Base-by-base conservation (phyloP, 37 sponge, comb jelly and placozoan genomes). In the Ephydatia muelleri region DNA sequence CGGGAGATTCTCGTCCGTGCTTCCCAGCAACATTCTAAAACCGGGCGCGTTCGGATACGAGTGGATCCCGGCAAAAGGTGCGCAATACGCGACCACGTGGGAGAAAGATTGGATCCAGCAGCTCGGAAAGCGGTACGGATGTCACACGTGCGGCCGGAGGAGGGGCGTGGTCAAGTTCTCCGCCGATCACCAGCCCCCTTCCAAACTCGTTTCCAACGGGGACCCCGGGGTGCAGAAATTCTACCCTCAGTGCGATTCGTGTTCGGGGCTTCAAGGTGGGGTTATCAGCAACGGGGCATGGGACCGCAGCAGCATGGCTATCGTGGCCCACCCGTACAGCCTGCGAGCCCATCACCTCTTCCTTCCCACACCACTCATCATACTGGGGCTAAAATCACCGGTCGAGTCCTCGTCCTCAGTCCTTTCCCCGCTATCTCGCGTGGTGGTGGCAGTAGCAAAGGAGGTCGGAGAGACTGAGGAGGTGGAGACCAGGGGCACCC, bases 161-260 rank as follows among this genome's bases (percentile, higher is more conserved):
- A 37, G 49, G 37, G 64, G 34, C 19, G 73, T 72, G 39, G 23
- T 28, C 21, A n/a, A 79, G 72, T 91, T 88, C 72, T 40, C 80
- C 1, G 82, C 83, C 27, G 94, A 94, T 39, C 94, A 94, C 69
- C 92, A 91, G 32, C 94, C 94, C 0, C 94, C 94, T 3, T 87
- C 78, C 48, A 87, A 81, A 21, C 71, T 90, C 0, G 25, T 75
- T 12, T 39, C 29, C 9, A 47, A 80, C 37, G 76, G 47, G 11
- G 67, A 57, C 30, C 66, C 26, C 12, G 36, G 27, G 43, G 21
- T 30, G 6, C 93, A 91, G 80, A 47, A 80, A 32, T 91, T 91
- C 72, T 91, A 91, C 38, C 89, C 94, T 31, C 94, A 94, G 47
- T 94, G 94, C 85, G 30, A 48, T 3, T 49, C 32, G 38, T 94